A percentile compares a stretch with the other conserved stretches of the same genome.
Evolutionary conservation across 2,888 invertebrate genomes (phyloP).

Genomic region (Cosmopolites sordidus): DNA sequence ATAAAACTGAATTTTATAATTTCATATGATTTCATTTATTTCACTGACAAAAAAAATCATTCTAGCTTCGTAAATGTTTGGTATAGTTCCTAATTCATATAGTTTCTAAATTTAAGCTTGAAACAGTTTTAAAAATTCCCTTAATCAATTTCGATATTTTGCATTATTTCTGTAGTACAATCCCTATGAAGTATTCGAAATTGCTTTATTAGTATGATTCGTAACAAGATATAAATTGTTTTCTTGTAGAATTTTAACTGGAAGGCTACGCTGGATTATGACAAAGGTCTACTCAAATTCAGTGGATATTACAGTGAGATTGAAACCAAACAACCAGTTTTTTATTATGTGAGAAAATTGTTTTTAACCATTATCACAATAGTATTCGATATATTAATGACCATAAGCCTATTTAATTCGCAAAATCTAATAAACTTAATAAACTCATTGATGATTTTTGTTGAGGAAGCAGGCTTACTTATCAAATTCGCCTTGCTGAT

Average conservation of each 20-base stretch:
- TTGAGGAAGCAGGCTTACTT: conserved; percentile 3
- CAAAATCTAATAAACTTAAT: neutral
- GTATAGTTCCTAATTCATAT: too few relatives aligned
- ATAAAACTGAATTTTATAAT: too few relatives aligned
- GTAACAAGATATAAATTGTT: too few relatives aligned
- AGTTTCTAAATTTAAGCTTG: too few relatives aligned
- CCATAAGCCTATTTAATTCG: neutral
- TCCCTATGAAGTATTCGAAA: too few relatives aligned
- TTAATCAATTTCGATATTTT: too few relatives aligned
- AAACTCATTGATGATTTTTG: neutral
- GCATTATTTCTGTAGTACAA: too few relatives aligned
- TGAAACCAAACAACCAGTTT: neutral
- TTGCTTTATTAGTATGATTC: too few relatives aligned
- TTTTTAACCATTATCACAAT: conserved; percentile 4
- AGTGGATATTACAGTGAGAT: neutral
- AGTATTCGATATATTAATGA: neutral
- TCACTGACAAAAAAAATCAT: too few relatives aligned
- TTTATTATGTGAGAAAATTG: conserved; percentile 6
- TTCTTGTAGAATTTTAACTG: neutral
- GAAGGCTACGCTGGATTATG: neutral
- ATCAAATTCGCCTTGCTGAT: neutral
- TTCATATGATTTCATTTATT: too few relatives aligned
- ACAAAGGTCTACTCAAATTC: neutral
- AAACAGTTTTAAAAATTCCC: too few relatives aligned
- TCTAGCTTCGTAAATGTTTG: too few relatives aligned